Conservation (phyloP, 2,797 vertebrate species). For the Acestrorhynchus altus region DNA sequence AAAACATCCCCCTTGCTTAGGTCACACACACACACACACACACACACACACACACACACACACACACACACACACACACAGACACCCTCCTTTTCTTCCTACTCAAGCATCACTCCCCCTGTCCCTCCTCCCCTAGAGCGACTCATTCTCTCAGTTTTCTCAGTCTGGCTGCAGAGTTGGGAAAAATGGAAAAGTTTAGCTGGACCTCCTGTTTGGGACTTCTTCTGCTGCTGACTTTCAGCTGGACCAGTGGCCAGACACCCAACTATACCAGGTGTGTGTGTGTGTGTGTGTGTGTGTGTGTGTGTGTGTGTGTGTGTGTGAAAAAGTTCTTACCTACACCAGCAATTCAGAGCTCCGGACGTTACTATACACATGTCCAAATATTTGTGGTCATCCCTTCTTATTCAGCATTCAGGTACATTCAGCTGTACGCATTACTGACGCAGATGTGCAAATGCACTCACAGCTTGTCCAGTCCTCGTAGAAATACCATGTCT, state of each 20-base stretch:
- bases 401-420: too few relatives aligned
- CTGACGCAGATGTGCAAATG: too few relatives aligned
- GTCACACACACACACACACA: too few relatives aligned
- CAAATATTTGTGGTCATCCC: too few relatives aligned
- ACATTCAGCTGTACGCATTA: too few relatives aligned
- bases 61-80: neutral
- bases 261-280: slow-evolving; percentile 74
- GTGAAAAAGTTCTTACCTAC: too few relatives aligned
- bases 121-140: neutral
- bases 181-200: slow-evolving; percentile 66
- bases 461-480: too few relatives aligned
- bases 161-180: slow-evolving; percentile 27
- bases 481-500: too few relatives aligned
- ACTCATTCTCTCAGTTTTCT: neutral
- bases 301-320: neutral
- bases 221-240: slow-evolving; percentile 65
- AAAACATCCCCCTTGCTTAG: neutral
- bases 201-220: slow-evolving; percentile 65
- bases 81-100: slow-evolving; percentile 13
- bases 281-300: neutral
- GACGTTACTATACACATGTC: too few relatives aligned
- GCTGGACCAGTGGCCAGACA: slow-evolving; percentile 68
- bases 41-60: too few relatives aligned
- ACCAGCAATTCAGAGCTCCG: too few relatives aligned
- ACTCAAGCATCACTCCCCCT: slow-evolving; percentile 19